phyloP scores from a whole-genome alignment of 2,113 vertebrate species.

The Ciconia stormi region DNA sequence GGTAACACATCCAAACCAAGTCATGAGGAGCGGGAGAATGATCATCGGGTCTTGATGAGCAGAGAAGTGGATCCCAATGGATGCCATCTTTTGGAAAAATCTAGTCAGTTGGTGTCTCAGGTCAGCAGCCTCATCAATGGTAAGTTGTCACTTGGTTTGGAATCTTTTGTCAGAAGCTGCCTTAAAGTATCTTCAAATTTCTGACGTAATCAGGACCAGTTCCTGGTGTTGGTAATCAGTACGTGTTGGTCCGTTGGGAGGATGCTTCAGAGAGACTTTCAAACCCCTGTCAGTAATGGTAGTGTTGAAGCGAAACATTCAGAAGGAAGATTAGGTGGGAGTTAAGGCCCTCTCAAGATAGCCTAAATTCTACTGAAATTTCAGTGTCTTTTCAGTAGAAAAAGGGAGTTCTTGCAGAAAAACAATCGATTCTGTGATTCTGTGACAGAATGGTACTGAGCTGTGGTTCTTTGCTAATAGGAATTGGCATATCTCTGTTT shows the following conservation, averaged over 20 bases:
- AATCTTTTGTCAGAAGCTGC: background rate
- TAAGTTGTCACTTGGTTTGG: conserved; percentile 55
- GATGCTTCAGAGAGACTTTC: background rate
- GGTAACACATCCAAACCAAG: conserved; percentile 10
- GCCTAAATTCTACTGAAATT: background rate
- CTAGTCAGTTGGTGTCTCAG: conserved; percentile 81
- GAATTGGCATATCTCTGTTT: background rate
- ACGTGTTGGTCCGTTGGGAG: rapidly evolving
- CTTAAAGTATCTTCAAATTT: background rate
- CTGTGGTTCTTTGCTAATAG: background rate
- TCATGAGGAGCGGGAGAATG: background rate
- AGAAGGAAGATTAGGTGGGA: background rate
- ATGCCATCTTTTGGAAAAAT: conserved; percentile 74
- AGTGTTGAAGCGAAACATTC: background rate
- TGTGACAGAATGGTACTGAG: background rate
- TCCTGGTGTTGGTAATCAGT: background rate
- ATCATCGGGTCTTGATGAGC: background rate
- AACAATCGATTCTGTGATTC: background rate
- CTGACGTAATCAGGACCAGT: rapidly evolving
- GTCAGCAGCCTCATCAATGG: conserved; percentile 84
- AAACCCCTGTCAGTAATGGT: rapidly evolving
- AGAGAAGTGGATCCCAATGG: background rate
- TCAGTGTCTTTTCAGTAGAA: background rate
- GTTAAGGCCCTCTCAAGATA: too few relatives aligned
- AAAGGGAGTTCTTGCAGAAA: background rate